These are phyloP conservation scores for Umimayanthus kanabou DNA, from an alignment of 92 coral and sea anemone species.

Conservation along the genomic window DNA sequence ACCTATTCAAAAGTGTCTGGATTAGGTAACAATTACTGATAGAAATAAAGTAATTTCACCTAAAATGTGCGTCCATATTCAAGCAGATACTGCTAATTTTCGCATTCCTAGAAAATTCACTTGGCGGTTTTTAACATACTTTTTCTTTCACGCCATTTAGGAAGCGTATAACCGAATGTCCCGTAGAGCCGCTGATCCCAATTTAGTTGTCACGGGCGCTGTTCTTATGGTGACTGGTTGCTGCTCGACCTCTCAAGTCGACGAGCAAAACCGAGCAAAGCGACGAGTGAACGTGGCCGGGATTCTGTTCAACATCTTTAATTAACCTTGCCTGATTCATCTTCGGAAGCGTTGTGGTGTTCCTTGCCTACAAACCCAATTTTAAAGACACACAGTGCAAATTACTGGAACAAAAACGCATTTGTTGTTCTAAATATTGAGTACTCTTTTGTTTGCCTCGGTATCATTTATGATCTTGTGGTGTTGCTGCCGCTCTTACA, in stretches of 20 bases:
- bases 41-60: too few species aligned
- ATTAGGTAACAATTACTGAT: too few species aligned
- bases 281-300: constrained; percentile 26
- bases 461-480: too few species aligned
- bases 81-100: not conserved
- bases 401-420: too few species aligned
- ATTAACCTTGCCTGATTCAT: constrained; percentile 40
- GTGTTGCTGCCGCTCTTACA: too few species aligned
- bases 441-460: too few species aligned
- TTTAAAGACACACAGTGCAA: too few species aligned
- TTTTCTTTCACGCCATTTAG: not conserved
- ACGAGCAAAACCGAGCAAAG: constrained; percentile 32
- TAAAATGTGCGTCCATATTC: not conserved
- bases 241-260: constrained; percentile 42
- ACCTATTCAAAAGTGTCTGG: too few species aligned
- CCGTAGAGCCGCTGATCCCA: constrained; percentile 38
- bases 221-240: constrained; percentile 21
- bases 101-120: not conserved
- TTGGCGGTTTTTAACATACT: not conserved
- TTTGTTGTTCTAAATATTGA: too few species aligned
- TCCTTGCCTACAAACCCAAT: too few species aligned
- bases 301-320: constrained; percentile 29
- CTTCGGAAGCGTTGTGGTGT: constrained; percentile 31
- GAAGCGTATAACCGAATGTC: constrained; percentile 19
- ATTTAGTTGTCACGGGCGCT: constrained; percentile 31